Base-by-base conservation (phyloP, 1,140 invertebrate species). In the Drosophila triauraria region DNA sequence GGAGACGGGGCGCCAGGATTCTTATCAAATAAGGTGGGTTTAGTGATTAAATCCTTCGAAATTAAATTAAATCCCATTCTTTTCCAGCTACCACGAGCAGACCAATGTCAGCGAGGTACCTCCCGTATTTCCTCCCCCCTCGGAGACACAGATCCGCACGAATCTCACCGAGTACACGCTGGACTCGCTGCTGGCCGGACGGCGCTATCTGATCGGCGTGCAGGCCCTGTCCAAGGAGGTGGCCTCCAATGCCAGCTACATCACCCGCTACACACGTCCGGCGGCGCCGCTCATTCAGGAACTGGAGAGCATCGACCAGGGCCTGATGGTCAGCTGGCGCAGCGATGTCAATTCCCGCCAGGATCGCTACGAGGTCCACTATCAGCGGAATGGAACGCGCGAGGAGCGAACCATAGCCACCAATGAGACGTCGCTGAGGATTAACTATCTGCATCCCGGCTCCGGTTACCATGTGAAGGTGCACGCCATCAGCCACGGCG, bases 341-440 rank as follows among this genome's bases (percentile, higher is more conserved):
- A 97, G 96, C 60, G 97, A 98, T 93, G 97, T 98, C 0, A 97
- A 97, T 83, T 98, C 97, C 0, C 94, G 95, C n/a, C 97, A 99
- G 93, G 97, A 98, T 86, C 95, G 95, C 86, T 99, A 97, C 93
- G 96, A 97, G 93, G 95, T 99, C 20, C 95, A 96, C 43, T 97
- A 97, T 86, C 95, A 95, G 6, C 94, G 97, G 70, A 97, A 97
- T 93, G 96, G 97, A 82, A 97, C 96, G 0, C 94, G 94, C 60
- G 95, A 96, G 78, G 94, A 92, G 60, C 86, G 93, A 44, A 93
- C 93, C 12, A 82, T 94, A 44, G 94, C 93, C 80, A 97, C 96
- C n/a, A 95, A 94, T 12, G 96, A 96, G 64, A 96, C 96, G 40
- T 95, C 95, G 64, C 94, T 97, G 7, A 94, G 96, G 20, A 94